Evolutionary conservation across 2,888 invertebrate species (phyloP).

Genomic region (Parnassius apollo): DNA sequence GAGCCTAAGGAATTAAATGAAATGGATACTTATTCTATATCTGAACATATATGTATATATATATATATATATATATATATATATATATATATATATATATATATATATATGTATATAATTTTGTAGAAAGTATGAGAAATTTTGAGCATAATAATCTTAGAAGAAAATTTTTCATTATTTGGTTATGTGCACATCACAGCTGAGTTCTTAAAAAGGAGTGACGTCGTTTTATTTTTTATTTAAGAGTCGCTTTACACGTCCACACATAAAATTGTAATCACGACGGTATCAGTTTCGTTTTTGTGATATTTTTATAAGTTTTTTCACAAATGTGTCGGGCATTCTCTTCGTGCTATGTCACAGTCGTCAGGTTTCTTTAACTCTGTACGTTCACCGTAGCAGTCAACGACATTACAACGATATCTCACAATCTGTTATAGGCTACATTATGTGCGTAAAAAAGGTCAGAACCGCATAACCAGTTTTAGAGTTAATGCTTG

Average conservation of each 20-base stretch:
- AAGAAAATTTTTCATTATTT: no score
- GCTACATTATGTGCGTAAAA: slow-evolving; percentile 26
- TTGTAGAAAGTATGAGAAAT: no score
- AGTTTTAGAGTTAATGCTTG: slow-evolving; percentile 30
- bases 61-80: no score
- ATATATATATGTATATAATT: no score
- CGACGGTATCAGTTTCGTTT: slow-evolving; percentile 9
- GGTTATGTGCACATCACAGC: no score
- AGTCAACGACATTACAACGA: slow-evolving; percentile 18
- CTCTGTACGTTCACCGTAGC: slow-evolving; percentile 24
- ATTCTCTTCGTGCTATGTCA: slow-evolving; percentile 28
- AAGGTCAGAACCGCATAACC: slow-evolving; percentile 33
- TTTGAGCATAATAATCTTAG: no score
- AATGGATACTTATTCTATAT: no score
- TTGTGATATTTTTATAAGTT: slow-evolving; percentile 25
- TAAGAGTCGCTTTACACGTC: slow-evolving; percentile 22
- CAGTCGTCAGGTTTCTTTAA: slow-evolving; percentile 33
- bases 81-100: no score
- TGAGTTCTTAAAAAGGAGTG: no score
- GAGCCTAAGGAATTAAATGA: no score
- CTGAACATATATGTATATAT: no score
- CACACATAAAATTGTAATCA: slow-evolving; percentile 20
- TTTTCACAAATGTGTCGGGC: slow-evolving; percentile 28
- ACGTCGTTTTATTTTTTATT: slow-evolving; percentile 1
- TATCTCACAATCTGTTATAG: slow-evolving; percentile 19